Evolutionary conservation across 2,797 vertebrate species (phyloP), one percentile per base, ranked within the genome.

Genomic region (Orientallactaga sibirica): DNA sequence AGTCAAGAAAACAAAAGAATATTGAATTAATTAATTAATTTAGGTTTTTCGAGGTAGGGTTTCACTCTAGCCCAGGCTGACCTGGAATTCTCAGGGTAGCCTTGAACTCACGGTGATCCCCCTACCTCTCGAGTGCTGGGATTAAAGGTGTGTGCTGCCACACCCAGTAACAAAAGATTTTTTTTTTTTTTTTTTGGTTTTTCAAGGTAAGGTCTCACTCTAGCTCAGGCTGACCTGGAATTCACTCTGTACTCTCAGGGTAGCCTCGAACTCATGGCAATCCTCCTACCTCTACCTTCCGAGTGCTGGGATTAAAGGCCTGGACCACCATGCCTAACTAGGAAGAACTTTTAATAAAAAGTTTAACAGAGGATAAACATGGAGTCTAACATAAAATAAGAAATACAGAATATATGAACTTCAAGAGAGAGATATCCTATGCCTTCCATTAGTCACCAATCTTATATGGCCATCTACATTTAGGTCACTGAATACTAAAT

Each of bases 301-400:
- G 62, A 43, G 70, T 74, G 41, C 9, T 55, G n/a, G 75, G 61
- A 66, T 52, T 67, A 52, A 20, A 88, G 75, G 62, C n/a, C 52
- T 11, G 10, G 25, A 37, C 25, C 55, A 74, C 29, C 16, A 74
- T 37, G 64, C 6, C 22, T 37, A 64, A 20, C 12, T 48, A 86
- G 90, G 43, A 76, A 14, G 27, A 88, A 78, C 58, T 80, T 81
- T 33, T 71, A 70, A 78, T 27, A 92, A 71, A 77, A 90, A 67
- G 37, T 92, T 78, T 73, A 79, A 88, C 29, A 82, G 29, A 93
- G 15, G 25, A 41, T 43, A 86, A 80, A 75, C 33, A 29, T 77
- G 25, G 25, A 48, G 41, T 66, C 0, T 22, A 87, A 94, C 90
- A 86, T 18, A 84, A 92, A 94, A 87, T 20, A 37, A 87, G 16